Percentiles rank a stretch among this genome's conserved stretches.
phyloP scores from a whole-genome alignment of 2,113 vertebrate genomes.

The Hippocampus guttulatus region DNA sequence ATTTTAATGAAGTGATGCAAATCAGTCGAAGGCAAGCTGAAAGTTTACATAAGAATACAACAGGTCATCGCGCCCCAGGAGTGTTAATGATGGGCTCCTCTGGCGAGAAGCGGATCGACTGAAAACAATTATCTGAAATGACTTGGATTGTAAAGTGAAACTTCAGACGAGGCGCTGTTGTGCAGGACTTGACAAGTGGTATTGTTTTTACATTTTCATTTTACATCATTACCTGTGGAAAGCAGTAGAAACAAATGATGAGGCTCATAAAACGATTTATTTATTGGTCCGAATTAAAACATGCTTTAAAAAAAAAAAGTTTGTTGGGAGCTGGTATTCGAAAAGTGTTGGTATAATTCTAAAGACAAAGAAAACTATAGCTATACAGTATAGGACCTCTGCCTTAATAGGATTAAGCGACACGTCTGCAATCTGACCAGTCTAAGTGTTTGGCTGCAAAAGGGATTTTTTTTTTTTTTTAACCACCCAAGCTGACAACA shows the following conservation, averaged over 20 bases:
- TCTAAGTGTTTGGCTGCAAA: constrained; percentile 17
- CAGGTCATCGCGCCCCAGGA: constrained; percentile 45
- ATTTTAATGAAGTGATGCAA: constrained; percentile 70
- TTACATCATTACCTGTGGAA: constrained; percentile 6
- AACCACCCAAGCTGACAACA: constrained; percentile 45
- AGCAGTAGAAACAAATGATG: neutral
- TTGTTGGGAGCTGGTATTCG: neutral
- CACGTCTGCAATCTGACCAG: constrained; percentile 6
- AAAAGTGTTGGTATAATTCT: neutral
- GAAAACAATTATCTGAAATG: constrained; percentile 49
- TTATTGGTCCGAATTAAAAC: neutral
- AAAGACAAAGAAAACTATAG: neutral
- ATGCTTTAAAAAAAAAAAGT: neutral
- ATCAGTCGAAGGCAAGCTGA: constrained; percentile 46
- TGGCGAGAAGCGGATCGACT: constrained; percentile 47
- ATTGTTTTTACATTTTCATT: constrained; percentile 39
- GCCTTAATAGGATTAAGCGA: constrained; percentile 18
- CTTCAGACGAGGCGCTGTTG: constrained; percentile 41
- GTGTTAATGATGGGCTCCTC: constrained; percentile 31
- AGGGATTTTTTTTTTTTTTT: constrained; percentile 11
- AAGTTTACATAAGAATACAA: constrained; percentile 61
- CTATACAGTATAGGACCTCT: neutral
- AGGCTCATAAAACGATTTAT: neutral
- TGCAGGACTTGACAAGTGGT: constrained; percentile 23
- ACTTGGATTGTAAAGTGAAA: constrained; percentile 61